Base-by-base conservation (phyloP, 2,888 invertebrate species). In the Carabus problematicus region DNA sequence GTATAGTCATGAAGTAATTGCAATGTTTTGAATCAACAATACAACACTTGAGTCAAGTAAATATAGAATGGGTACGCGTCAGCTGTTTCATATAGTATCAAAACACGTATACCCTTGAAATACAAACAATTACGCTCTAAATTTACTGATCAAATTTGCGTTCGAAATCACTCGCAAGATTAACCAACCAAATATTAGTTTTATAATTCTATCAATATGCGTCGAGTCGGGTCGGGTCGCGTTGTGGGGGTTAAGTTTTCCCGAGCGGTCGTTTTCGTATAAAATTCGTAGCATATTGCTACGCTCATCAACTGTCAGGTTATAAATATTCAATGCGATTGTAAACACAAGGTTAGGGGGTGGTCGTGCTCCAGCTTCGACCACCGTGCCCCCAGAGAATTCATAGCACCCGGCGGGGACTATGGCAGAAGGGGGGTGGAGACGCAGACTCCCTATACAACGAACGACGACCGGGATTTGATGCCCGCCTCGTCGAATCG, bases 241-340 rank as follows among this genome's bases (percentile, higher is more conserved):
- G 70, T 63, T 49, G 60, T 55, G 14, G 61, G 45, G 55, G 55
- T 39, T 45, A 43, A 43, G 58, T n/a, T 16, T 67, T 78, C 79
- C 79, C 80, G 71, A 75, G 78, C 74, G 79, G 76, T 75, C 79
- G 75, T 60, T 60, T 74, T 78, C 76, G 74, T 73, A 79, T 81
- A 81, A 81, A 77, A 77, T 80, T 78, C 76, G 75, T 73, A 81
- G 78, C 82, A 82, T 82, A 82, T 82, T 82, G 82, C 81, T 80
- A 79, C 81, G 82, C 80, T 82, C 82, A 81, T 82, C 82, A 81
- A 81, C 81, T 81, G 82, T 79, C 82, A 80, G 78, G 80, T 80
- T 79, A 82, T 82, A 82, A 82, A 82, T 82, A 82, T 82, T 80
- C 80, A 80, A 81, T 81, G 78, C 79, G 81, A 81, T 79, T 81